Evolutionary conservation across 2,797 vertebrate genomes (phyloP).

Genomic region (Heteromormyrus szaboi): DNA sequence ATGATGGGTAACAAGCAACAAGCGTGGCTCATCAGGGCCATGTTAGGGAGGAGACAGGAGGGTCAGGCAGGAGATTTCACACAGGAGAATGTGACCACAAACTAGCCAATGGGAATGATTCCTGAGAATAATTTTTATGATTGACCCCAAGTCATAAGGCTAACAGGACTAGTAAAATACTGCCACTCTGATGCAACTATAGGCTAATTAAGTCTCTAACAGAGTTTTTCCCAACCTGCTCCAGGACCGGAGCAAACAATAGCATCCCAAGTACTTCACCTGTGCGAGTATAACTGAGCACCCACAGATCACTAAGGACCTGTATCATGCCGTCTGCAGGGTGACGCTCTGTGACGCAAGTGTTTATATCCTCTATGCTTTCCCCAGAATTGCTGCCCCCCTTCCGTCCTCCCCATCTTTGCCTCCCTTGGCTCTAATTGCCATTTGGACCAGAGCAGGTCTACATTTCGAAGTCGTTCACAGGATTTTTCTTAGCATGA

Average conservation of each 20-base stretch:
- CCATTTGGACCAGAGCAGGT: not conserved
- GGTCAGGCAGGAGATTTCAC: not conserved
- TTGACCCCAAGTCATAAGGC: not conserved
- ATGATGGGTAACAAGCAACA: not conserved
- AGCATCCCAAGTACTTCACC: not conserved
- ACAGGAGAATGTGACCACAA: not conserved
- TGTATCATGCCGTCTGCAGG: not conserved
- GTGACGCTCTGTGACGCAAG: not conserved
- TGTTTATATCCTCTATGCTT: not conserved
- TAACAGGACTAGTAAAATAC: not conserved
- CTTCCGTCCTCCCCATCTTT: not conserved
- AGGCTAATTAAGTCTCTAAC: not conserved
- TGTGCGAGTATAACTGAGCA: not conserved
- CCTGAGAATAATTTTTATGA: not conserved
- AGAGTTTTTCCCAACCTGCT: not conserved
- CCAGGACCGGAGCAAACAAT: not conserved
- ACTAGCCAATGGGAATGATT: not conserved
- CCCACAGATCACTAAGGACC: not conserved
- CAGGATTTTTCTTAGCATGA: not conserved
- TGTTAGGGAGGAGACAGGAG: not conserved
- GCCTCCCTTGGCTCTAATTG: not conserved
- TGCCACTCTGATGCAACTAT: not conserved
- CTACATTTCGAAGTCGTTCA: not conserved
- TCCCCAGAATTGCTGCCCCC: not conserved
- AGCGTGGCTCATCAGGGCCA: not conserved